Evolutionary conservation across 2,888 invertebrate genomes (phyloP).

Genomic region (Diploptera punctata): DNA sequence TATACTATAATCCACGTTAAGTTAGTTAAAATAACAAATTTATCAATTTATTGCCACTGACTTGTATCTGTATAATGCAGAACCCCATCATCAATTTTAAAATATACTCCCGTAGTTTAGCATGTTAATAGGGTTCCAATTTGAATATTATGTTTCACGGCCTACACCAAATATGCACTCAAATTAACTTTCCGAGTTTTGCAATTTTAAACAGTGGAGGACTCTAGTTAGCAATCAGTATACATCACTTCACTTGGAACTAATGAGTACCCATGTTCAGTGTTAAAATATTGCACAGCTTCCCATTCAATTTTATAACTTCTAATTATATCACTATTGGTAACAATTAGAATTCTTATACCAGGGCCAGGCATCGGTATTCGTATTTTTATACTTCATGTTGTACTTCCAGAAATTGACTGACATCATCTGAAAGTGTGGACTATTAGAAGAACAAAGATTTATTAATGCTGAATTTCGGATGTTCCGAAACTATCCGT

Average conservation of each 20-base stretch:
- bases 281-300: no score
- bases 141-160: slow-evolving; percentile 16
- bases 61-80: background rate
- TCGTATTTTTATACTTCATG: no score
- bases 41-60: background rate
- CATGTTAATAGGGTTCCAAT: background rate
- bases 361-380: no score
- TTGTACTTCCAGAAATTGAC: no score
- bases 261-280: no score
- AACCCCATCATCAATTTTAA: background rate
- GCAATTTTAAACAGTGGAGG: slow-evolving; percentile 3
- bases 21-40: background rate
- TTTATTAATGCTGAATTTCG: no score
- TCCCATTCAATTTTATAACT: no score
- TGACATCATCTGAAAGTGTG: no score
- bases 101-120: background rate
- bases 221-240: slow-evolving; percentile 2
- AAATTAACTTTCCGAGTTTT: slow-evolving; percentile 10
- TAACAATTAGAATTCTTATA: no score
- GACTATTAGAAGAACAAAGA: no score
- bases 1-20: background rate
- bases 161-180: background rate
- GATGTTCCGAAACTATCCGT: no score
- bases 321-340: no score
- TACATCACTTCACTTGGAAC: background rate